These are phyloP conservation scores for Enhydra lutris DNA, from an alignment of 2,113 vertebrate genomes.

Conservation along the genomic window DNA sequence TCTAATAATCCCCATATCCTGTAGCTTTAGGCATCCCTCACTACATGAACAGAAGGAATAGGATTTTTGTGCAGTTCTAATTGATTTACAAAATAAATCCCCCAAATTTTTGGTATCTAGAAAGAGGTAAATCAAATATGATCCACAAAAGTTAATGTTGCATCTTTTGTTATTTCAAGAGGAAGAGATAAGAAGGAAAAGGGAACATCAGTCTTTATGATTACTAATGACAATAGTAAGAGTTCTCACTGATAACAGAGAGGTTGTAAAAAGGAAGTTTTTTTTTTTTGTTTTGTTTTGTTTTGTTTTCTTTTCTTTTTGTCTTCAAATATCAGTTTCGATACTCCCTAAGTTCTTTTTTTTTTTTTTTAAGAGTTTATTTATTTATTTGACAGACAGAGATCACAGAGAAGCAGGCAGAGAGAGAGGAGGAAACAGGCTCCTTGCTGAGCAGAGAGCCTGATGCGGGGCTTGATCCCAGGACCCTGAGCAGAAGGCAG, in stretches of 20 bases:
- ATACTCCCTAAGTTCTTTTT: slow-evolving; percentile 46
- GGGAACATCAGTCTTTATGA: background rate
- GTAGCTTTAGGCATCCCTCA: slow-evolving; percentile 76
- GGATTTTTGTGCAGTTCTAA: slow-evolving; percentile 68
- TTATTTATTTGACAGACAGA: too few relatives aligned
- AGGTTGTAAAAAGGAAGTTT: background rate
- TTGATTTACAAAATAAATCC: slow-evolving; percentile 71
- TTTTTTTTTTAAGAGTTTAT: background rate
- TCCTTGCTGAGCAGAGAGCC: too few relatives aligned
- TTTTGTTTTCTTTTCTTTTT: background rate
- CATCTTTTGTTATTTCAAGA: slow-evolving; percentile 14
- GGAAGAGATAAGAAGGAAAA: slow-evolving; percentile 39
- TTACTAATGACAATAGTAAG: background rate
- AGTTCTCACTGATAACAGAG: background rate
- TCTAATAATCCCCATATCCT: slow-evolving; percentile 80
- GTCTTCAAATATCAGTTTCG: slow-evolving; percentile 37
- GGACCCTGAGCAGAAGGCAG: too few relatives aligned
- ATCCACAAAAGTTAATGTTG: slow-evolving; percentile 30
- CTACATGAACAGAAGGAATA: slow-evolving; percentile 76
- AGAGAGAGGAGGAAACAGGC: too few relatives aligned
- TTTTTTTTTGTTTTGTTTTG: background rate
- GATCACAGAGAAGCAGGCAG: too few relatives aligned
- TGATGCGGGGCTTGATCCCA: too few relatives aligned
- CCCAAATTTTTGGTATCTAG: slow-evolving; percentile 63
- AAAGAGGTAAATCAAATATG: slow-evolving; percentile 72